Percentiles rank a stretch among this genome's conserved stretches.
These are phyloP conservation scores for Dicrurus megarhynchus DNA, from an alignment of 2,113 vertebrate genomes.

Conservation along the genomic window DNA sequence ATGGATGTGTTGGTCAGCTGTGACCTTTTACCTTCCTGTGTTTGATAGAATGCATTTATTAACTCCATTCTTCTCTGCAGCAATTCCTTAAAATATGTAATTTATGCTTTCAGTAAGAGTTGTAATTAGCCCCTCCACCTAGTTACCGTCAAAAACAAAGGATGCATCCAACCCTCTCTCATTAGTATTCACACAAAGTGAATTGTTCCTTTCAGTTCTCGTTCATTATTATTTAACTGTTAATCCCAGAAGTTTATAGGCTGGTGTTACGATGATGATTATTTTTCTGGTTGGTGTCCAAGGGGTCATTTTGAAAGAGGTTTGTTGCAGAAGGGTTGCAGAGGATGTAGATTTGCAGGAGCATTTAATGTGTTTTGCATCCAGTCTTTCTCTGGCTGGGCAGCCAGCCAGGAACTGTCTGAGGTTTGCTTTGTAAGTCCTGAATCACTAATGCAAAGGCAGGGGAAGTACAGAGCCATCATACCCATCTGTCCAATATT, in stretches of 20 bases:
- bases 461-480: constrained; percentile 15
- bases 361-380: constrained; percentile 41
- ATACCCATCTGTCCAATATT: constrained; percentile 53
- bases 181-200: neutral
- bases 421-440: constrained; percentile 51
- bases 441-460: constrained; percentile 43
- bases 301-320: constrained; percentile 13
- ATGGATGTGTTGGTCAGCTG: neutral
- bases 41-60: neutral
- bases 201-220: neutral
- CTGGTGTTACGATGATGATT: neutral
- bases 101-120: constrained; percentile 11
- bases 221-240: neutral
- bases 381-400: constrained; percentile 18
- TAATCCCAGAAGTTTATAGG: constrained; percentile 30
- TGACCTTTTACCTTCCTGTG: neutral
- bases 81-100: constrained; percentile 9
- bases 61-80: neutral
- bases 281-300: constrained; percentile 37
- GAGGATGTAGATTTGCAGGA: constrained; percentile 15
- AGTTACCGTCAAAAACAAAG: neutral
- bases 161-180: neutral
- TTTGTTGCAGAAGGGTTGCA: neutral
- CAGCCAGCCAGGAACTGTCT: constrained; percentile 29
- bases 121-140: constrained; percentile 17